Evolutionary conservation across 2,113 vertebrate genomes (phyloP), one percentile per base, ranked within the genome.

Genomic region (Atractosteus spatula): DNA sequence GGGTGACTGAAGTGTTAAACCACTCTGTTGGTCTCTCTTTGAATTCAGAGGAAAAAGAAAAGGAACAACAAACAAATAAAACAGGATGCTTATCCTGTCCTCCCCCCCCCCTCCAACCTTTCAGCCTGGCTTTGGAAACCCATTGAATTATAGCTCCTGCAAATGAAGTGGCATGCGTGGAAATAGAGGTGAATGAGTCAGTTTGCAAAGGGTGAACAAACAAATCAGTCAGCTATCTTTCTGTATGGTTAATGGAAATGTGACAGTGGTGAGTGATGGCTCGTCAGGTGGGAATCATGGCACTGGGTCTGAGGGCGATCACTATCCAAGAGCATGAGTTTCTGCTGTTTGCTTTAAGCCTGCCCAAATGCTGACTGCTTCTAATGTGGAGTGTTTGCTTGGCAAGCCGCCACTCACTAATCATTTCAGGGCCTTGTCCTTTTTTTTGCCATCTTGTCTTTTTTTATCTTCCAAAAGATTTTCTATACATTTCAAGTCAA

Each of bases 141-240:
- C 6, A 65, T 16, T 41, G 41, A 3, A 14, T 65, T 55, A 56
- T 72, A 11, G n/a, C 0, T 12, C 13, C 7, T 64, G 45, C 62
- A 72, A 65, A 72, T 72, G 11, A 72, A 65, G 56, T 29, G 12
- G 17, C 17, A 54, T 61, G n/a, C 4, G 62, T 66, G 62, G 62
- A 10, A 55, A 11, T 64, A 44, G 70, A 71, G 51, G 61, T 47
- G 61, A 71, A 66, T 64, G 45, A 72, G 62, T 66, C 41, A 17
- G 13, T 44, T 66, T 51, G 62, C 66, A 66, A 75, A 63, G 64
- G 47, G 51, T 71, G 71, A 61, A 69, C 65, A 74, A 76, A 79
- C 74, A 79, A 65, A 71, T 70, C 71, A 73, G 74, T 71, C 65
- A 79, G 56, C 51, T 65, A 51, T 62, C 69, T 69, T 55, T 76